phyloP scores from a whole-genome alignment of 2,113 vertebrate species.

The Ellobius talpinus region DNA sequence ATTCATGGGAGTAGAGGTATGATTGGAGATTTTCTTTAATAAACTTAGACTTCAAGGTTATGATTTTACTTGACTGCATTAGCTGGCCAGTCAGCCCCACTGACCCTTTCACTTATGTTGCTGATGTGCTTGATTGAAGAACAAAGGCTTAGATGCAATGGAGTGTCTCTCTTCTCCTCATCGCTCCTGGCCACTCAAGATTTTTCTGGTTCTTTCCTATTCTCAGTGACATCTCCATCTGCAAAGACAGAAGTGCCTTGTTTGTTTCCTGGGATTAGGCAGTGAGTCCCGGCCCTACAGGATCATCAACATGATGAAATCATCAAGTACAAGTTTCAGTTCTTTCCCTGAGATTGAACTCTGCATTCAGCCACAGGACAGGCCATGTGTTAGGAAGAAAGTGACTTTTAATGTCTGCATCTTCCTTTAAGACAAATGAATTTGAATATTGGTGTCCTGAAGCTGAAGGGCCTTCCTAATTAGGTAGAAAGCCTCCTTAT shows the following conservation, averaged over 20 bases:
- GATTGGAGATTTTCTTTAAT: neutral
- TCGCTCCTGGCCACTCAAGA: neutral
- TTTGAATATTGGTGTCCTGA: neutral
- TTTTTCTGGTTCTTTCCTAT: neutral
- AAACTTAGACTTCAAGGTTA: neutral
- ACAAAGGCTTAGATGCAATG: neutral
- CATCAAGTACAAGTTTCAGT: neutral
- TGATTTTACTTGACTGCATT: constrained; percentile 56
- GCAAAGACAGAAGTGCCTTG: neutral
- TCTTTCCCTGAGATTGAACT: neutral
- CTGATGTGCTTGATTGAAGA: constrained; percentile 60
- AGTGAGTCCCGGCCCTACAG: neutral
- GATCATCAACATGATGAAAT: neutral
- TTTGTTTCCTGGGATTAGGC: neutral
- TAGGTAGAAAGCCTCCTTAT: neutral
- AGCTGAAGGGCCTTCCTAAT: neutral
- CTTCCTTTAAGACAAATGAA: neutral
- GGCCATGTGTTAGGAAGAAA: neutral
- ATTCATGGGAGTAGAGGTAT: neutral
- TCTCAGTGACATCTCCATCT: neutral
- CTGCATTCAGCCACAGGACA: neutral
- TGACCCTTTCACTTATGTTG: constrained; percentile 61
- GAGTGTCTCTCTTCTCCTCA: neutral
- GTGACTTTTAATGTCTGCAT: neutral
- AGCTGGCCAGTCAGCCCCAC: constrained; percentile 64